Percentiles rank a stretch among this genome's conserved stretches.
Evolutionary conservation across 2,113 vertebrate species (phyloP).

Genomic region (Cranoglanis bouderius): DNA sequence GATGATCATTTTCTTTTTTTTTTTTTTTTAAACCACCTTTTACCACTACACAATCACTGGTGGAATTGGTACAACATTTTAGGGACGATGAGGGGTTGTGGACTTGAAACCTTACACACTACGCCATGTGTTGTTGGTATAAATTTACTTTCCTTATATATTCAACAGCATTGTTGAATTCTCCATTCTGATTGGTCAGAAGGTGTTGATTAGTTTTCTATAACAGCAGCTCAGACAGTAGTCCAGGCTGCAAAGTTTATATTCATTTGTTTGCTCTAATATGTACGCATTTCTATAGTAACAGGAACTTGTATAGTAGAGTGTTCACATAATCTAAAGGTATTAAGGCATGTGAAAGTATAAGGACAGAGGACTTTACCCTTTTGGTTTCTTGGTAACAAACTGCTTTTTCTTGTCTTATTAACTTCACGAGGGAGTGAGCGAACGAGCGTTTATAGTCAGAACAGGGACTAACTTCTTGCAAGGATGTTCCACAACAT

Average conservation of each 20-base stretch:
- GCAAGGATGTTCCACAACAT: background rate
- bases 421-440: too few relatives aligned
- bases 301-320: background rate
- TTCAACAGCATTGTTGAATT: background rate
- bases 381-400: background rate
- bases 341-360: too few relatives aligned
- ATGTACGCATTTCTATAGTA: background rate
- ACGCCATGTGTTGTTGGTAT: background rate
- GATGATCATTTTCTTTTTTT: rapidly evolving
- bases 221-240: background rate
- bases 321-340: background rate
- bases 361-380: too few relatives aligned
- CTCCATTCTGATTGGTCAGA: background rate
- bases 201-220: background rate
- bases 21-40: too few relatives aligned
- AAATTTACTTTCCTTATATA: background rate
- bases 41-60: background rate
- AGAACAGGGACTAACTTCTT: background rate
- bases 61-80: background rate
- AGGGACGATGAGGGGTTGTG: background rate
- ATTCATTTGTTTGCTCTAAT: background rate
- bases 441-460: background rate
- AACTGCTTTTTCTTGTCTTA: background rate
- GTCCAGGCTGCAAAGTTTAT: background rate
- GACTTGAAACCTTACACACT: background rate